Conservation (phyloP, 2,113 vertebrate genomes). For the Vulpes lagopus region DNA sequence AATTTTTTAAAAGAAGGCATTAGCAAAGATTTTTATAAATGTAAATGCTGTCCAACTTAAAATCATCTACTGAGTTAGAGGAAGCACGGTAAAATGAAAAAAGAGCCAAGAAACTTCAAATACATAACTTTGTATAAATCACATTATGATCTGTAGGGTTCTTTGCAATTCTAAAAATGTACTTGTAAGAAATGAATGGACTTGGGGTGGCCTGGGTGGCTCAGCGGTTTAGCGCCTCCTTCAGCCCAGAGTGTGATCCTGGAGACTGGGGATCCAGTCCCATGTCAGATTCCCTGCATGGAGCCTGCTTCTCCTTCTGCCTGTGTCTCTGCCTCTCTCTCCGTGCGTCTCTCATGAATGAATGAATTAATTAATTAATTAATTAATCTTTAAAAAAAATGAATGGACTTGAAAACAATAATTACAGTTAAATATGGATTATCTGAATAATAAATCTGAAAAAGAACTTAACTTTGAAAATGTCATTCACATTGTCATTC, state of each 20-base stretch:
- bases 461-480: not conserved
- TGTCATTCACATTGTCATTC: not conserved
- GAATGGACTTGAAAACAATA: constrained; percentile 14
- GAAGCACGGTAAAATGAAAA: not conserved
- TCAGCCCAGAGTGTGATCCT: no score
- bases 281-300: no score
- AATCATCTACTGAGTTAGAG: not conserved
- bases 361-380: no score
- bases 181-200: not conserved
- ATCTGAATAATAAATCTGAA: not conserved
- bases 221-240: no score
- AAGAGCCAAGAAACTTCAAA: constrained; percentile 34
- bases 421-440: constrained; percentile 21
- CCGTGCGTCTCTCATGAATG: no score
- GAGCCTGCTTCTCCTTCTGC: no score
- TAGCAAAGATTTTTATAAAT: constrained; percentile 40
- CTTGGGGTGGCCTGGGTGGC: not conserved
- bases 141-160: not conserved
- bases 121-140: not conserved
- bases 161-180: constrained; percentile 7
- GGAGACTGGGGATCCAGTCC: no score
- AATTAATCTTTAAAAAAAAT: not conserved
- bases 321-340: no score
- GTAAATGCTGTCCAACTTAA: constrained; percentile 4
- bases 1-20: not conserved